Conservation (phyloP, 92 coral and sea anemone genomes). For the Umimayanthus kanabou region DNA sequence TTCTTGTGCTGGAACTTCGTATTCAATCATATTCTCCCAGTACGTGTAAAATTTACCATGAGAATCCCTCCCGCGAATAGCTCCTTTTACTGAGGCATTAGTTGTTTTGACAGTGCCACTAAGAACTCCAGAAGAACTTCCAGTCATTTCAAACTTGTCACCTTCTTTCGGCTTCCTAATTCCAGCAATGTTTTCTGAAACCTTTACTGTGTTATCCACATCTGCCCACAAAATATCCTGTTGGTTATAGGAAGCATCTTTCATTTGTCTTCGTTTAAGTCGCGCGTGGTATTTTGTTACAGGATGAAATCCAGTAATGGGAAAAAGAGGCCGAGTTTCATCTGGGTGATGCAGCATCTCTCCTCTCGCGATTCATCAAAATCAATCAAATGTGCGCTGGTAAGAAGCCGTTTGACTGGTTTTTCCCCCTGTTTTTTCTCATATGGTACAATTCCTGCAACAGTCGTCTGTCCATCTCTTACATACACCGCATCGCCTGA, state of each 20-base stretch:
- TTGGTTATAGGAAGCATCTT: background rate
- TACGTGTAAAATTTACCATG: background rate
- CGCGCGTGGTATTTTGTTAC: background rate
- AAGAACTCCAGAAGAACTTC: constrained; percentile 7
- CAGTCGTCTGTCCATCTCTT: background rate
- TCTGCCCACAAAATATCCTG: constrained; percentile 21
- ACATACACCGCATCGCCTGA: background rate
- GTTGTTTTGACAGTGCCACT: background rate
- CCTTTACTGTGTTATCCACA: background rate
- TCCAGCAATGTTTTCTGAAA: background rate
- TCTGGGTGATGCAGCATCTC: background rate
- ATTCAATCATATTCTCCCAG: constrained; percentile 11
- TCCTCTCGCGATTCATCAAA: background rate
- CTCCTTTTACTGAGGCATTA: background rate
- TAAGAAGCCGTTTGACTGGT: background rate
- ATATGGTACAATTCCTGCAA: background rate
- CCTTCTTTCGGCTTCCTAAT: background rate
- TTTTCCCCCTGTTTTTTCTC: background rate
- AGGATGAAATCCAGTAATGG: background rate
- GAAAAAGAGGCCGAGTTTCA: background rate
- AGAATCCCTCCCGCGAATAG: background rate
- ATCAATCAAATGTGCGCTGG: constrained; percentile 23
- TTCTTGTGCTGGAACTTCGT: background rate
- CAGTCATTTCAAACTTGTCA: background rate
- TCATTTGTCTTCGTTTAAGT: background rate